Percentiles rank a stretch among this genome's conserved stretches.
Evolutionary conservation across 1,140 invertebrate species (phyloP).

Genomic region (Zaprionus gabonicus): DNA sequence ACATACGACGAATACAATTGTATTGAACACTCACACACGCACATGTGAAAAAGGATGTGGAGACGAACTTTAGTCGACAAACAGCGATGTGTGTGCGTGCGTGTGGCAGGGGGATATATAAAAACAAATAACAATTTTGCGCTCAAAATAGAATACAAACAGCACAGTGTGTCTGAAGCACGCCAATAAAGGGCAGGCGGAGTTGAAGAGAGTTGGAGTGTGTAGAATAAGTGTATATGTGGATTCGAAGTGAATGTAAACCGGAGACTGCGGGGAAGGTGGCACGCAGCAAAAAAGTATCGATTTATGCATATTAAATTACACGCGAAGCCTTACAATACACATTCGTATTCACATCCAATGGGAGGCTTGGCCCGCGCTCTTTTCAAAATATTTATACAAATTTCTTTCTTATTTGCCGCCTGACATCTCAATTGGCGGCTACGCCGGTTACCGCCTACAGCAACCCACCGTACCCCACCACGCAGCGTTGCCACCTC

Average conservation of each 20-base stretch:
- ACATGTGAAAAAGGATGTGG: conserved; percentile 21
- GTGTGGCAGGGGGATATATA: conserved; percentile 34
- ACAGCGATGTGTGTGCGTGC: not conserved
- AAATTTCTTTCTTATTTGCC: conserved; percentile 68
- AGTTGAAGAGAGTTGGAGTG: not conserved
- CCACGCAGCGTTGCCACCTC: not conserved
- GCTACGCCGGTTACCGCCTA: conserved; percentile 35
- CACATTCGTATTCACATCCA: conserved; percentile 26
- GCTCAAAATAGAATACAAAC: conserved; percentile 77
- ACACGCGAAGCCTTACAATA: conserved; percentile 55
- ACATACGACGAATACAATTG: conserved; percentile 16
- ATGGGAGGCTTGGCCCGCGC: conserved; percentile 21
- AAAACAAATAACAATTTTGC: conserved; percentile 78
- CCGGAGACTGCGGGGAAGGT: conserved; percentile 5
- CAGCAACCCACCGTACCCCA: not conserved
- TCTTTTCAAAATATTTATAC: conserved; percentile 70
- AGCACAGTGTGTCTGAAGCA: conserved; percentile 50
- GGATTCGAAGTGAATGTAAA: conserved; percentile 16
- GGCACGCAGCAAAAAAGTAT: conserved; percentile 44
- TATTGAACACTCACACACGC: conserved; percentile 9
- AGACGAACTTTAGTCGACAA: conserved; percentile 13
- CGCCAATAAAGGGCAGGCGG: conserved; percentile 26
- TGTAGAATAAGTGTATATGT: not conserved
- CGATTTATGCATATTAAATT: conserved; percentile 80
- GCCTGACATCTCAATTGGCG: conserved; percentile 72